A percentile compares a stretch with the other conserved stretches of the same genome.
Evolutionary conservation across 2,797 vertebrate species (phyloP).

Genomic region (Phoebastria nigripes): DNA sequence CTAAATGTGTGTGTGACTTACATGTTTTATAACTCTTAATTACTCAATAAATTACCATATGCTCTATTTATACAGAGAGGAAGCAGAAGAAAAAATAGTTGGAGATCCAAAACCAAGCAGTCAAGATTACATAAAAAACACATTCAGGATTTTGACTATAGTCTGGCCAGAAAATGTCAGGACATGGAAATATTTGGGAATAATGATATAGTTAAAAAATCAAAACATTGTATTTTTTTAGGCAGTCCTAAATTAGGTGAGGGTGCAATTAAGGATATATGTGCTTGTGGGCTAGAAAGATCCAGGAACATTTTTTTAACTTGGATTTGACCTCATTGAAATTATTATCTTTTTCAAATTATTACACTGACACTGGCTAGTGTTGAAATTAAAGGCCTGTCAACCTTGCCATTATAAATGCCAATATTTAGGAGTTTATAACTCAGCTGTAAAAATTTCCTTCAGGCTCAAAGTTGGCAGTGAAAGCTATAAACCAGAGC

Average conservation of each 20-base stretch:
- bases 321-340: slow-evolving; percentile 35
- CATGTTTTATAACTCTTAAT: slow-evolving; percentile 54
- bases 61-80: slow-evolving; percentile 33
- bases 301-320: not conserved
- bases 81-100: slow-evolving; percentile 42
- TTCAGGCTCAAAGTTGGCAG: slow-evolving; percentile 27
- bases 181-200: slow-evolving; percentile 31
- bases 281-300: not conserved
- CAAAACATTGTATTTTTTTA: slow-evolving; percentile 8
- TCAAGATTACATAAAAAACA: slow-evolving; percentile 42
- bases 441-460: slow-evolving; percentile 62
- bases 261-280: slow-evolving; percentile 17
- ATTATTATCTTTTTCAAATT: slow-evolving; percentile 40
- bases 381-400: slow-evolving; percentile 48
- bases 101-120: slow-evolving; percentile 23
- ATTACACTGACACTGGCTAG: slow-evolving; percentile 20
- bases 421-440: slow-evolving; percentile 52
- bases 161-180: slow-evolving; percentile 49
- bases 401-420: slow-evolving; percentile 30
- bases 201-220: slow-evolving; percentile 15
- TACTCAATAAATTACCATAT: slow-evolving; percentile 52
- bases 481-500: slow-evolving; percentile 8
- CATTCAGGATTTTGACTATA: slow-evolving; percentile 42
- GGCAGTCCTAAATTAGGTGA: not conserved
- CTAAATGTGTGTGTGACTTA: slow-evolving; percentile 38